phyloP scores from a whole-genome alignment of 2,888 invertebrate species.

The Ophion ventricosus region DNA sequence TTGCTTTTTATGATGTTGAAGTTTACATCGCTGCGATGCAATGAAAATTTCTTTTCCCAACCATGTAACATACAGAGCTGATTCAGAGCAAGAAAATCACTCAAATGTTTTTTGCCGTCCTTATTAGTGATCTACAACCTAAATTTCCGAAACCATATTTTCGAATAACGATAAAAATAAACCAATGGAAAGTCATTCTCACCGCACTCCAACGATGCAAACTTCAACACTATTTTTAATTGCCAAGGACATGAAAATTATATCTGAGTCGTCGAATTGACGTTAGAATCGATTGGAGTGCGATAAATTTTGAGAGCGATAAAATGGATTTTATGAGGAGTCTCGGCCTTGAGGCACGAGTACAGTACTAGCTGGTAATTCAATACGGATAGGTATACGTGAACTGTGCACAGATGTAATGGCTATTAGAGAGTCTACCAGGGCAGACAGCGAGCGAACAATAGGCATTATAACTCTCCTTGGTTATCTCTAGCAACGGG shows the following conservation, averaged over 20 bases:
- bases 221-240: not conserved
- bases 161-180: not conserved
- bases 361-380: slow-evolving; percentile 33
- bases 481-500: slow-evolving; percentile 28
- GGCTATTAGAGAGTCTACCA: slow-evolving; percentile 53
- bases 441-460: slow-evolving; percentile 28
- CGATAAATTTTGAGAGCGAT: slow-evolving; percentile 59
- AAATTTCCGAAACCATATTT: no score
- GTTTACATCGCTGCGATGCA: not conserved
- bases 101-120: no score
- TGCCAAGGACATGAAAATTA: not conserved
- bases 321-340: slow-evolving; percentile 56
- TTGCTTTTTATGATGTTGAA: not conserved
- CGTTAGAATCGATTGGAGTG: slow-evolving; percentile 32
- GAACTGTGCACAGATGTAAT: slow-evolving; percentile 28
- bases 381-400: slow-evolving; percentile 8
- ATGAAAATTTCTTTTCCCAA: not conserved
- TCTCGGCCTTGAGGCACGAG: slow-evolving; percentile 27
- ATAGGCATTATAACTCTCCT: slow-evolving; percentile 57
- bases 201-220: not conserved
- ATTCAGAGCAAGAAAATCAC: no score
- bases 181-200: not conserved
- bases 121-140: no score
- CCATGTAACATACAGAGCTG: not conserved
- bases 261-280: not conserved